Conservation (phyloP, 2,888 invertebrate genomes). For the Hoplodrina ambigua region DNA sequence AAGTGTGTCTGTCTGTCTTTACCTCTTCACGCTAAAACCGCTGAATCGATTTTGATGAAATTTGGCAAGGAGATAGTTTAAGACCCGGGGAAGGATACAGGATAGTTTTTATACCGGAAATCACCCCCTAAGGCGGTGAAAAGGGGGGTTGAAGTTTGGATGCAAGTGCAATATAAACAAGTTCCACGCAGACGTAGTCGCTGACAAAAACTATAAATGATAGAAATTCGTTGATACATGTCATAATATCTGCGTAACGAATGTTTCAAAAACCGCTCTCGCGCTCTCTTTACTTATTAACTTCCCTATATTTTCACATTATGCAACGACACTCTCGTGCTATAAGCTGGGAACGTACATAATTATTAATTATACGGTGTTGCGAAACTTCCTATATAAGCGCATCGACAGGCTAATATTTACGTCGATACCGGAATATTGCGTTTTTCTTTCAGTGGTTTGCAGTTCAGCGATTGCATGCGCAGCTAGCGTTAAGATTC, state of each 20-base stretch:
- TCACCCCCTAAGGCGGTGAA: no score
- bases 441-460: constrained; percentile 11
- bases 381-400: constrained; percentile 49
- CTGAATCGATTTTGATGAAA: no score
- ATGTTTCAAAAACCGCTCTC: not conserved
- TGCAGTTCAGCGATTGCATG: not conserved
- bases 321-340: constrained; percentile 40
- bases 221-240: not conserved
- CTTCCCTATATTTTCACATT: constrained; percentile 43
- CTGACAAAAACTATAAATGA: no score
- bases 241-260: not conserved
- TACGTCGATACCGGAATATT: constrained; percentile 26
- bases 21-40: no score
- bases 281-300: not conserved
- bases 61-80: no score
- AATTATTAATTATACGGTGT: constrained; percentile 45
- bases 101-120: no score
- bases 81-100: no score
- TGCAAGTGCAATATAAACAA: no score
- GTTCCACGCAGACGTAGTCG: no score
- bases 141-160: no score
- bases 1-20: not conserved
- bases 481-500: not conserved
- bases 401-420: constrained; percentile 30
- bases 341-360: constrained; percentile 38